Evolutionary conservation across 2,888 invertebrate genomes (phyloP).

Genomic region (Volucella zonaria): DNA sequence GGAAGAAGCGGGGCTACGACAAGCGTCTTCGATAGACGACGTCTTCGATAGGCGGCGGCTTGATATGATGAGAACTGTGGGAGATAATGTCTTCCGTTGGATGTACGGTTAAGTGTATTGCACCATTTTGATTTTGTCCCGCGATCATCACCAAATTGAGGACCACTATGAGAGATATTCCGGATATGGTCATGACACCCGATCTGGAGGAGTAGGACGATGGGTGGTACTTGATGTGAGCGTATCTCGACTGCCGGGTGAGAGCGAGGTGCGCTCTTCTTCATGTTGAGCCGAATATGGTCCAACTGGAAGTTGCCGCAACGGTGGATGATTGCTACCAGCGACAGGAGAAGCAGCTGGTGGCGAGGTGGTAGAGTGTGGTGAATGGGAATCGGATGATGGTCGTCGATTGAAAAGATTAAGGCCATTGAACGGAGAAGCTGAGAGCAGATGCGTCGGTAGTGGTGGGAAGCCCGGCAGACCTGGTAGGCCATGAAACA

Average conservation of each 20-base stretch:
- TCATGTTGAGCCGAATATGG: slow-evolving; percentile 48
- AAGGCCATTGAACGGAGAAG: slow-evolving; percentile 82
- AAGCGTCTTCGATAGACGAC: neutral
- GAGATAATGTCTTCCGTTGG: slow-evolving; percentile 58
- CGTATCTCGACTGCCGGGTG: slow-evolving; percentile 68
- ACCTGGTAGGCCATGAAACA: slow-evolving; percentile 85
- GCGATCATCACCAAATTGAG: slow-evolving; percentile 51
- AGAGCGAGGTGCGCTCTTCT: slow-evolving; percentile 74
- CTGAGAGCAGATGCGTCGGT: slow-evolving; percentile 81
- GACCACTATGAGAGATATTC: slow-evolving; percentile 68
- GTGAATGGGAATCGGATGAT: slow-evolving; percentile 84
- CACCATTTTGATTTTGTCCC: slow-evolving; percentile 56
- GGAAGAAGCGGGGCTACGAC: slow-evolving; percentile 11
- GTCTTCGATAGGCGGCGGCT: slow-evolving; percentile 56
- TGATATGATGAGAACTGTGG: slow-evolving; percentile 72
- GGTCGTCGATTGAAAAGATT: slow-evolving; percentile 80
- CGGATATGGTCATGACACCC: slow-evolving; percentile 82
- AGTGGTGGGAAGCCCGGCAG: slow-evolving; percentile 84
- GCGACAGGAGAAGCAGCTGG: slow-evolving; percentile 74
- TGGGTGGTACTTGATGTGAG: slow-evolving; percentile 63
- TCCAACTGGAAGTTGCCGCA: slow-evolving; percentile 53
- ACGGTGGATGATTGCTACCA: slow-evolving; percentile 58
- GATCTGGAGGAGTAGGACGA: slow-evolving; percentile 79
- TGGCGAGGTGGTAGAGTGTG: slow-evolving; percentile 83
- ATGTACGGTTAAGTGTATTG: slow-evolving; percentile 68